Conservation (phyloP, 2,113 vertebrate species). For the Mellivora capensis region DNA sequence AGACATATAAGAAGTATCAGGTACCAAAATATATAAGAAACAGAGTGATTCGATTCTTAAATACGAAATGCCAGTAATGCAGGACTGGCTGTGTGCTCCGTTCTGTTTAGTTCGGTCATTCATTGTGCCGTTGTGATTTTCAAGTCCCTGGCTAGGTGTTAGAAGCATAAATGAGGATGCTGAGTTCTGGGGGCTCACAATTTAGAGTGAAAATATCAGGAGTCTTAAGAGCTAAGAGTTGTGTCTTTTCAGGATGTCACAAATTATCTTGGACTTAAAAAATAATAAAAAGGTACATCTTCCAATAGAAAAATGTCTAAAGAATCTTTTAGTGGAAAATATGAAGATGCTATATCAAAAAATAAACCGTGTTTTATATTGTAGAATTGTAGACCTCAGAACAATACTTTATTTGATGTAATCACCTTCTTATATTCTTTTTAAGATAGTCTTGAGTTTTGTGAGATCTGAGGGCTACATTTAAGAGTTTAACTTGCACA, state of each 20-base stretch:
- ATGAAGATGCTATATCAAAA: neutral
- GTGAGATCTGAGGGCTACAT: constrained; percentile 25
- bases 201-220: neutral
- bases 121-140: neutral
- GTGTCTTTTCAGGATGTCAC: neutral
- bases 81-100: neutral
- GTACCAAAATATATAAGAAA: constrained; percentile 14
- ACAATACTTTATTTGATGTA: neutral
- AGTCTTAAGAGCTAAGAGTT: neutral
- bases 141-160: neutral
- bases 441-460: neutral
- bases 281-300: neutral
- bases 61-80: neutral
- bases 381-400: neutral
- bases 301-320: neutral
- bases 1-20: neutral
- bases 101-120: neutral
- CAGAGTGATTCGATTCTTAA: neutral
- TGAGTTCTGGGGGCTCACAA: neutral
- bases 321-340: neutral
- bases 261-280: neutral
- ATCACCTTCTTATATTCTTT: neutral
- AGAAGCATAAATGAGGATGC: neutral
- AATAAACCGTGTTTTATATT: neutral
- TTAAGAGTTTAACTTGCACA: constrained; percentile 34